Conservation (phyloP, 1,140 invertebrate genomes). For the Lucilia cuprina region DNA sequence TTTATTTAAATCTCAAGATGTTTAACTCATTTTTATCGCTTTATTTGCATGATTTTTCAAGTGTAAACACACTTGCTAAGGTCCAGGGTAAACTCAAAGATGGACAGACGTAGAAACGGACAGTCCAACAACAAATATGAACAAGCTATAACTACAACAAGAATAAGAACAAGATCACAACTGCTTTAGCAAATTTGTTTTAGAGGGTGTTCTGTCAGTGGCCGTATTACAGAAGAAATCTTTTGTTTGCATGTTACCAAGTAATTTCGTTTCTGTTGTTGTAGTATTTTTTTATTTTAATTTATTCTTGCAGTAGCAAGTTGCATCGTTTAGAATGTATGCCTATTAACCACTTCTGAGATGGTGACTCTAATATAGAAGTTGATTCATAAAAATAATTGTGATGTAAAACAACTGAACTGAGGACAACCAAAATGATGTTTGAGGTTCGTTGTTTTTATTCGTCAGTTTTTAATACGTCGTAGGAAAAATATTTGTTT, state of each 20-base stretch:
- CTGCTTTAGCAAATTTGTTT: background rate
- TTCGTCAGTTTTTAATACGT: no score
- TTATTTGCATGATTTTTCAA: constrained; percentile 40
- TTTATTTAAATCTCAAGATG: constrained; percentile 14
- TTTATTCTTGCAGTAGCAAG: background rate
- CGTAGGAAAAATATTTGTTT: no score
- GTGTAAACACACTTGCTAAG: constrained; percentile 13
- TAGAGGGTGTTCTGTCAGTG: constrained; percentile 8
- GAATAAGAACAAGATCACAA: background rate
- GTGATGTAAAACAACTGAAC: background rate
- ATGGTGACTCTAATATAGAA: background rate
- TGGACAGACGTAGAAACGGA: no score
- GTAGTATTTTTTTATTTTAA: no score
- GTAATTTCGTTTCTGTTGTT: constrained; percentile 36
- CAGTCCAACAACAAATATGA: no score
- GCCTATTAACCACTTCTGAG: background rate
- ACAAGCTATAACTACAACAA: background rate
- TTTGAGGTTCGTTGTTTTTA: no score
- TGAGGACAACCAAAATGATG: no score
- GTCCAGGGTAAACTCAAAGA: background rate
- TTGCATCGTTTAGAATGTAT: background rate
- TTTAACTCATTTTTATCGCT: constrained; percentile 39
- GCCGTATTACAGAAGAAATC: constrained; percentile 4
- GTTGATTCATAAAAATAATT: background rate
- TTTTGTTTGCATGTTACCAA: constrained; percentile 39